A percentile compares a stretch with the other conserved stretches of the same genome.
Evolutionary conservation across 2,797 vertebrate genomes (phyloP).

Genomic region (Buceros bicornis): DNA sequence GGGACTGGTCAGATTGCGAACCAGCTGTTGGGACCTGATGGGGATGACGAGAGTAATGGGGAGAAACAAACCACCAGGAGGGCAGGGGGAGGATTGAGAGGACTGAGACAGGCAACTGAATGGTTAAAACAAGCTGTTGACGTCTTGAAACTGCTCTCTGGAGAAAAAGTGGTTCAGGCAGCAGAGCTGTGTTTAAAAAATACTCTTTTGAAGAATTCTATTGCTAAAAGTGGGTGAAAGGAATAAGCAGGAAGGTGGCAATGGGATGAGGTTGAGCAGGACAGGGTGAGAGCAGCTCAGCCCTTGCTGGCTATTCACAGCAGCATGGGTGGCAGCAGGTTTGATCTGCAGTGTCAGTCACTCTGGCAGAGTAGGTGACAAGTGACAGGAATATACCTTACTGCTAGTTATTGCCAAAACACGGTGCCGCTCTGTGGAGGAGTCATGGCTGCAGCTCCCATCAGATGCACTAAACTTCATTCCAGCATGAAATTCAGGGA

Average conservation of each 20-base stretch:
- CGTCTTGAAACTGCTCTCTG: not conserved
- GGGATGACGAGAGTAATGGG: not conserved
- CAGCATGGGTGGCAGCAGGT: not conserved
- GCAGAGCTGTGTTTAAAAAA: not conserved
- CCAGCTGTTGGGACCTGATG: not conserved
- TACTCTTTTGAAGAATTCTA: not conserved
- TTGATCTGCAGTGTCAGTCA: not conserved
- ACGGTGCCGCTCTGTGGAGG: not conserved
- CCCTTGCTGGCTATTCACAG: not conserved
- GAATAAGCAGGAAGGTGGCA: not conserved
- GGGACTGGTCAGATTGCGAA: not conserved
- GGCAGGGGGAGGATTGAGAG: not conserved
- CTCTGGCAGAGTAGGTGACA: not conserved
- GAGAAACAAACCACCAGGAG: not conserved
- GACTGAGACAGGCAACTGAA: not conserved
- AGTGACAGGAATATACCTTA: not conserved
- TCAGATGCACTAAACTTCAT: not conserved
- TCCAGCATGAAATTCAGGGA: not conserved
- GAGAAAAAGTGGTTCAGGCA: not conserved
- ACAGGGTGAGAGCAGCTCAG: not conserved
- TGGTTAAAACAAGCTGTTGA: not conserved
- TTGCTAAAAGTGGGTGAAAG: not conserved
- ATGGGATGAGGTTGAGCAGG: not conserved
- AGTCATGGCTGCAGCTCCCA: not conserved
- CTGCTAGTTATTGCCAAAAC: not conserved